These are phyloP conservation scores for Parazoanthus swiftii DNA, from an alignment of 92 coral and sea anemone species.

Conservation along the genomic window DNA sequence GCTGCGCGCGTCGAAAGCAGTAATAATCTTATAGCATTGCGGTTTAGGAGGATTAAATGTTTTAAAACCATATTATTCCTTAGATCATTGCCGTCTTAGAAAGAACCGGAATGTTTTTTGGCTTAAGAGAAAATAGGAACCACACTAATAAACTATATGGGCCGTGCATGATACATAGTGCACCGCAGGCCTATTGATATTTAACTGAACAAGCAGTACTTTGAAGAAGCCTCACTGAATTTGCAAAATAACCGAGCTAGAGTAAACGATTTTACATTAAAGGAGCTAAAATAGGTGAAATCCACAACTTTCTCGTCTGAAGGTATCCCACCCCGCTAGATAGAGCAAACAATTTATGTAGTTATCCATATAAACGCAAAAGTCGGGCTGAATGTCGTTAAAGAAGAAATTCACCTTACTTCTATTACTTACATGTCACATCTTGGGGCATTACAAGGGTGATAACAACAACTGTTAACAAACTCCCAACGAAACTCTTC, in stretches of 20 bases:
- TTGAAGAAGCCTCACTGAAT: neutral
- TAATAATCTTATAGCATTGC: neutral
- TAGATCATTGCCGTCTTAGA: neutral
- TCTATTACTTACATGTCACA: slow-evolving; percentile 19
- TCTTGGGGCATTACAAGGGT: slow-evolving; percentile 25
- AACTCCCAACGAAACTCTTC: slow-evolving; percentile 2
- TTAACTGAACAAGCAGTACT: neutral
- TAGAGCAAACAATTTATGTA: neutral
- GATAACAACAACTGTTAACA: slow-evolving; percentile 20
- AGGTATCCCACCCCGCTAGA: neutral
- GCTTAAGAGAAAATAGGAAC: neutral
- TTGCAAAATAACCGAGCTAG: too few species aligned
- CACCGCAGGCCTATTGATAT: too few species aligned
- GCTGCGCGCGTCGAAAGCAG: neutral
- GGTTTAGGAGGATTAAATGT: neutral
- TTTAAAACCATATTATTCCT: neutral
- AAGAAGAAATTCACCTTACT: neutral
- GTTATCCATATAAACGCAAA: too few species aligned
- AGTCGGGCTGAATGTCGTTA: too few species aligned
- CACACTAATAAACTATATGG: too few species aligned
- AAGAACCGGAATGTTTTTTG: neutral
- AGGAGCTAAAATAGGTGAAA: too few species aligned
- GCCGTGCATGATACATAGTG: too few species aligned
- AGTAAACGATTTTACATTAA: neutral
- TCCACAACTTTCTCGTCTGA: neutral